phyloP scores from a whole-genome alignment of 2,113 vertebrate genomes.

The Triplophysa rosa region DNA sequence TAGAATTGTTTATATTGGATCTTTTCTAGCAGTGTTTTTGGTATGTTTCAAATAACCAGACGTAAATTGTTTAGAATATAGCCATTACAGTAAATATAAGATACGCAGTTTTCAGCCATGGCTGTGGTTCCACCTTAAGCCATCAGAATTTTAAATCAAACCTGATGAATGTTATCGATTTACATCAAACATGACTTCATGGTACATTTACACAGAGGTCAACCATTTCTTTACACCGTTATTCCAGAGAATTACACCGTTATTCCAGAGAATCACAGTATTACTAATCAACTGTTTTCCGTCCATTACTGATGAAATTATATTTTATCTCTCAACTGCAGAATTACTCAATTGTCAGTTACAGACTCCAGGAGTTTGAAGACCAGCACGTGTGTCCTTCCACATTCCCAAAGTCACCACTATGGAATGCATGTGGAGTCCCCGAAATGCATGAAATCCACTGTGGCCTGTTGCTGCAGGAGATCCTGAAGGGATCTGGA shows the following conservation, averaged over 20 bases:
- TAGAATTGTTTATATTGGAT: neutral
- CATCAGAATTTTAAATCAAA: slow-evolving; percentile 24
- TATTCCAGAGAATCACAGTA: slow-evolving; percentile 12
- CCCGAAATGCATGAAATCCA: neutral
- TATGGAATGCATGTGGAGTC: neutral
- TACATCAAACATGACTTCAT: slow-evolving; percentile 32
- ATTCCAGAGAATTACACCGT: slow-evolving; percentile 2
- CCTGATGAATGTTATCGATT: slow-evolving; percentile 27
- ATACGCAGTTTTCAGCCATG: neutral
- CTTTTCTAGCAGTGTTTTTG: no score
- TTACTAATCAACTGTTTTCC: slow-evolving; percentile 4
- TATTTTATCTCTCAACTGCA: neutral
- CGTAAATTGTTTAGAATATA: neutral
- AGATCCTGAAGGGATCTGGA: neutral
- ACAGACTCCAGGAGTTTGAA: neutral
- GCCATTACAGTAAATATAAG: neutral
- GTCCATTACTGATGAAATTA: neutral
- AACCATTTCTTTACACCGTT: neutral
- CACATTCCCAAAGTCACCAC: neutral
- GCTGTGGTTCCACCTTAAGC: neutral
- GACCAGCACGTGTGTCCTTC: neutral
- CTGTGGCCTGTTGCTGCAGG: neutral
- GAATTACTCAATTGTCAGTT: neutral
- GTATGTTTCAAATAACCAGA: no score
- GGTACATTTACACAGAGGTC: slow-evolving; percentile 22